Evolutionary conservation across 2,797 vertebrate species (phyloP), one percentile per base, ranked within the genome.

Genomic region (Dendrocincla fuliginosa): DNA sequence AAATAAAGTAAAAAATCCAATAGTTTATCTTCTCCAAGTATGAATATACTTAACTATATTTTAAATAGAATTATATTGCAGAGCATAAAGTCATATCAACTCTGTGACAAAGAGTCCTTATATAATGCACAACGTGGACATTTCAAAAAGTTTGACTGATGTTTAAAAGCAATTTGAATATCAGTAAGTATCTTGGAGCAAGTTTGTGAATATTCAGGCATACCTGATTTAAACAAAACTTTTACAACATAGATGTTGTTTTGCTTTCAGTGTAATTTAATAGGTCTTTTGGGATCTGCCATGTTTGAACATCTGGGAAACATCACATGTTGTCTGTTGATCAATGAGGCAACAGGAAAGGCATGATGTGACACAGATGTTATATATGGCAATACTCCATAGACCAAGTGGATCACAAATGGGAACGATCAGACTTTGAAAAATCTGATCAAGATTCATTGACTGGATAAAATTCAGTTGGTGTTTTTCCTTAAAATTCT

Each of bases 311-410:
- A 97, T 98, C 96, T 98, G 97, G 97, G 95, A 97, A 96, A 95
- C 96, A 97, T 97, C 96, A 91, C 63, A 93, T 91, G 73, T 91
- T 74, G 91, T 95, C 94, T 94, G 94, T 94, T 93, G 95, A 91
- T 93, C 92, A 83, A 63, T 97, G 97, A 97, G 96, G 97, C 95
- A 97, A 98, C 96, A 96, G 92, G 96, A 95, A 97, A 96, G 96
- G 68, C 87, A 25, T 94, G 97, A 98, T 97, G 90, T 87, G 92
- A 97, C 97, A 95, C 97, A 97, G 97, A 97, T 97, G 98, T 93
- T 79, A 83, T 95, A 95, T 82, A 47, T 82, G 94, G 97, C 95
- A 93, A 60, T 53, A 67, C 89, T 95, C 95, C 97, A 95, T 59
- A 90, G 94, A 96, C 90, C 68, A 16, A 92, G 91, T 94, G 79